These are phyloP conservation scores for Melieria omissa DNA, from an alignment of 2,888 invertebrate species.

Conservation along the genomic window DNA sequence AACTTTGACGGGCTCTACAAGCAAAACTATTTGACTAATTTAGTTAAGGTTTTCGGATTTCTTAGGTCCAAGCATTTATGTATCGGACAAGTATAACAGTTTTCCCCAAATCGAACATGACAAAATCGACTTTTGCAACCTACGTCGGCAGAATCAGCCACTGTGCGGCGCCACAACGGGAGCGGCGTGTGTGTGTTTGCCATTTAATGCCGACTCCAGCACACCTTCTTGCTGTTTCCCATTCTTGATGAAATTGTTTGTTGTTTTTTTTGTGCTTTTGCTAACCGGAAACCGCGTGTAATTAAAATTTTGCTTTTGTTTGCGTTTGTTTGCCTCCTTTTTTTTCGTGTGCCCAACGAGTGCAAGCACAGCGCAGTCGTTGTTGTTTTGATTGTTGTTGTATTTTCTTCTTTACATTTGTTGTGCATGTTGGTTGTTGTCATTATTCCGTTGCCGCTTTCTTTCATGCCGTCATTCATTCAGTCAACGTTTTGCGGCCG, in stretches of 20 bases:
- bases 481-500: not conserved
- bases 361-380: too few relatives aligned
- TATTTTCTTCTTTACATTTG: not conserved
- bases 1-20: too few relatives aligned
- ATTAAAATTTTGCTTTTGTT: slow-evolving; percentile 6
- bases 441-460: not conserved
- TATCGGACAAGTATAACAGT: too few relatives aligned
- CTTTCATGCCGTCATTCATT: not conserved
- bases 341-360: not conserved
- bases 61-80: too few relatives aligned
- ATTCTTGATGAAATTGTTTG: not conserved
- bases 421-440: not conserved
- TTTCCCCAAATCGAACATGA: too few relatives aligned
- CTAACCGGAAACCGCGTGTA: slow-evolving; percentile 9
- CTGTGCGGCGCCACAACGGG: too few relatives aligned
- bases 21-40: too few relatives aligned
- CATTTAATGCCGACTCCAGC: too few relatives aligned
- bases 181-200: too few relatives aligned
- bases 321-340: not conserved
- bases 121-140: too few relatives aligned
- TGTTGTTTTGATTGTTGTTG: not conserved
- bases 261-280: not conserved
- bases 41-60: too few relatives aligned
- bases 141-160: too few relatives aligned
- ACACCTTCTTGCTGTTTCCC: not conserved